Evolutionary conservation across 2,113 vertebrate genomes (phyloP).

Genomic region (Labrus mixtus): DNA sequence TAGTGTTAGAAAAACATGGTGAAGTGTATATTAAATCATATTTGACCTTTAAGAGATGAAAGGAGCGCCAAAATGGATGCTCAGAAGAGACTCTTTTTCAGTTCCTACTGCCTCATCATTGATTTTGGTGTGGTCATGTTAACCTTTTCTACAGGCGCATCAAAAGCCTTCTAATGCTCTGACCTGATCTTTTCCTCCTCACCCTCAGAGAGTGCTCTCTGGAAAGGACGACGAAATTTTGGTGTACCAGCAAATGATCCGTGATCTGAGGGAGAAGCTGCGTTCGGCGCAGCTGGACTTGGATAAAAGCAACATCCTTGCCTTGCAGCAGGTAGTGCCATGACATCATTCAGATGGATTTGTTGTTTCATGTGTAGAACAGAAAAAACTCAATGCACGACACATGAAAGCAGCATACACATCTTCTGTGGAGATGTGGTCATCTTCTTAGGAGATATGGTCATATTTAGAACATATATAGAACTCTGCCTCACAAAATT

Average conservation of each 20-base stretch:
- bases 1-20: too few species aligned
- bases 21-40: too few species aligned
- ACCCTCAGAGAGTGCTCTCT: constrained; percentile 88
- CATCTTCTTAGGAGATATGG: neutral
- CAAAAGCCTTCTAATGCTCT: too few species aligned
- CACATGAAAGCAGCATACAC: neutral
- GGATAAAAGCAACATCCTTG: constrained; percentile 91
- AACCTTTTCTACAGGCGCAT: too few species aligned
- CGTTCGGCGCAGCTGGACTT: constrained; percentile 89
- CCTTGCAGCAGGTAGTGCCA: constrained; percentile 91
- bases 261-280: constrained; percentile 89
- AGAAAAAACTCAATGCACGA: neutral
- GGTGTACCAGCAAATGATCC: constrained; percentile 92
- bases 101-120: too few species aligned
- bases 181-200: constrained; percentile 24
- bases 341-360: neutral
- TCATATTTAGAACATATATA: neutral
- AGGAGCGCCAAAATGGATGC: too few species aligned
- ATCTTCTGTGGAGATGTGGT: neutral
- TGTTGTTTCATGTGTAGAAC: neutral
- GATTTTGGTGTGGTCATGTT: neutral
- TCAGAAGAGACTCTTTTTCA: too few species aligned
- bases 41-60: too few species aligned
- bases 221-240: constrained; percentile 93
- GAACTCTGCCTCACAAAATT: neutral